Percentiles rank a stretch among this genome's conserved stretches.
phyloP scores from a whole-genome alignment of 2,113 vertebrate genomes.

The Pituophis catenifer region DNA sequence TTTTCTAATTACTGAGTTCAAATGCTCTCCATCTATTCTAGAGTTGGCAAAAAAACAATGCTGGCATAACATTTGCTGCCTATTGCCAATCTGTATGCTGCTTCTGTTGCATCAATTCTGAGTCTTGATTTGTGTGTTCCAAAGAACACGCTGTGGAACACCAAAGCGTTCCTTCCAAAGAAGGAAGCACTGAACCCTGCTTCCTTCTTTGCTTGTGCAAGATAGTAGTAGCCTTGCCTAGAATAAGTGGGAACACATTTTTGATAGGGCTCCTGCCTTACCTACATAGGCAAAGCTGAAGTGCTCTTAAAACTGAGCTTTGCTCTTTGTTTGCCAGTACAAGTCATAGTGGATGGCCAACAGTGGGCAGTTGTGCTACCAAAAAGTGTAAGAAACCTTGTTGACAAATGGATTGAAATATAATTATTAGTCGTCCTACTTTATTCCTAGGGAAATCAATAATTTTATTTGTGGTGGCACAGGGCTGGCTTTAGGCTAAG shows the following conservation, averaged over 20 bases:
- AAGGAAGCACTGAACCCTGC: not conserved
- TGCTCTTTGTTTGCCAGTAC: not conserved
- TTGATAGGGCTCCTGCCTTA: not conserved
- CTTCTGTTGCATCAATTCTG: not conserved
- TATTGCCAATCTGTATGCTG: not conserved
- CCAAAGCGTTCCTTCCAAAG: too few relatives aligned
- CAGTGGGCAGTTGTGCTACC: not conserved
- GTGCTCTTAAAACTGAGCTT: not conserved
- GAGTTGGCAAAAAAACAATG: not conserved
- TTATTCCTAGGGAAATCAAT: not conserved
- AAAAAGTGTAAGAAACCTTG: not conserved
- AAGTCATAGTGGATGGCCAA: not conserved
- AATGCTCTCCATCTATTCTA: not conserved
- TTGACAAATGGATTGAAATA: not conserved
- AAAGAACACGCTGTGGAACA: too few relatives aligned
- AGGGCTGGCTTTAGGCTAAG: not conserved
- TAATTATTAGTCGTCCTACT: not conserved
- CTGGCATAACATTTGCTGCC: not conserved
- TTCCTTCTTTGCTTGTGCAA: not conserved
- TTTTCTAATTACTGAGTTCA: not conserved
- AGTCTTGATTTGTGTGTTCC: not conserved
- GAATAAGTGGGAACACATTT: not conserved
- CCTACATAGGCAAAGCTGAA: not conserved
- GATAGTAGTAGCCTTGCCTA: not conserved
- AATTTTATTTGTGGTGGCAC: not conserved